Conservation (phyloP, 1,140 invertebrate genomes). For the Neoseiulus cucumeris region DNA sequence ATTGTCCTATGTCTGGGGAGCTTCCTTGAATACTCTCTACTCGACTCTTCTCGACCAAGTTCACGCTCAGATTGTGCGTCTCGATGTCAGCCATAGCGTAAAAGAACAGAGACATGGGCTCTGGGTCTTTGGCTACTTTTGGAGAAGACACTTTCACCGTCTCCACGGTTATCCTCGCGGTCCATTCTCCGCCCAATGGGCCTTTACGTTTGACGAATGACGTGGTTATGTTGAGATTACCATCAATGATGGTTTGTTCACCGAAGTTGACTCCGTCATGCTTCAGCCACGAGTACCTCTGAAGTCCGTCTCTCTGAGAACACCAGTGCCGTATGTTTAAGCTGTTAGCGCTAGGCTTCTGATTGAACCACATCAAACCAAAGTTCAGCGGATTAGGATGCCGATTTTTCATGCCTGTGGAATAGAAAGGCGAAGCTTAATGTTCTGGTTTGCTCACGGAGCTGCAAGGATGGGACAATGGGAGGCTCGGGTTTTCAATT, state of each 20-base stretch:
- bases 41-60: constrained; percentile 5
- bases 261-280: constrained; percentile 86
- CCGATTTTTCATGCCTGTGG: constrained; percentile 52
- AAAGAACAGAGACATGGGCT: constrained; percentile 31
- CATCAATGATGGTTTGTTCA: constrained; percentile 66
- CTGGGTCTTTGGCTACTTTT: constrained; percentile 9
- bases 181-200: constrained; percentile 75
- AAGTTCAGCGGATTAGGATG: constrained; percentile 66
- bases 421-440: constrained; percentile 32
- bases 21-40: constrained; percentile 50
- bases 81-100: constrained; percentile 27
- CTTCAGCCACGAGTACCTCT: constrained; percentile 60
- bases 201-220: constrained; percentile 67
- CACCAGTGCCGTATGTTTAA: constrained; percentile 60
- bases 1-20: constrained; percentile 55
- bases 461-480: not conserved
- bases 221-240: constrained; percentile 51
- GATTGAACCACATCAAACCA: constrained; percentile 90
- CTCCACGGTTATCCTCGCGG: constrained; percentile 52
- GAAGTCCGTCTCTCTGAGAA: constrained; percentile 62
- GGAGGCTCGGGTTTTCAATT: not conserved
- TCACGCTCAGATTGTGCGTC: not conserved
- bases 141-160: not conserved
- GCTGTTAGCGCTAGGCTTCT: constrained; percentile 27
- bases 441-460: constrained; percentile 26